phyloP scores from a whole-genome alignment of 2,113 vertebrate genomes.

The Phycodurus eques region DNA sequence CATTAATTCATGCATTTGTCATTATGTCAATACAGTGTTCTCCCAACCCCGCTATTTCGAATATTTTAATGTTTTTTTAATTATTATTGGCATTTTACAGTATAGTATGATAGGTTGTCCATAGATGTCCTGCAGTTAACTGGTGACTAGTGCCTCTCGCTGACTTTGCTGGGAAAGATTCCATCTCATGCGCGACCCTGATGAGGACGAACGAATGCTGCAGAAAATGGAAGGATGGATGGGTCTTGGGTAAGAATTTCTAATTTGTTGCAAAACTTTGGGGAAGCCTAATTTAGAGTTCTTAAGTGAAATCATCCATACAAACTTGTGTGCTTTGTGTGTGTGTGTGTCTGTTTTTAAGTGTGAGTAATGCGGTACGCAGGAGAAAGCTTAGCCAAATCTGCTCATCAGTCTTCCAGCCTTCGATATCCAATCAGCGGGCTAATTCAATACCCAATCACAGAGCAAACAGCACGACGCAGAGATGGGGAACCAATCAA shows the following conservation, averaged over 20 bases:
- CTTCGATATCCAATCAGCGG: conserved; percentile 71
- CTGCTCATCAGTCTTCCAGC: conserved; percentile 71
- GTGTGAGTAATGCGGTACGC: conserved; percentile 70
- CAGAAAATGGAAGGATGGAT: background rate
- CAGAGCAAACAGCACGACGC: conserved; percentile 61
- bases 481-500: conserved; percentile 53
- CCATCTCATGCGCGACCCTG: background rate
- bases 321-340: conserved; percentile 1
- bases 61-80: background rate
- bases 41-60: background rate
- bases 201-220: background rate
- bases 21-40: no score
- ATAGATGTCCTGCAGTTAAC: no score
- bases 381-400: conserved; percentile 68
- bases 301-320: conserved; percentile 28
- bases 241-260: background rate
- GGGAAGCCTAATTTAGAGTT: background rate
- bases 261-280: background rate
- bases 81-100: background rate
- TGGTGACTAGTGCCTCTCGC: background rate
- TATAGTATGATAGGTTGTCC: no score
- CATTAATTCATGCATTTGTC: background rate
- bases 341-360: conserved; percentile 48
- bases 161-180: background rate
- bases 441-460: conserved; percentile 73